Conservation (phyloP, 2,888 invertebrate species). For the Aphidoletes aphidimyza region DNA sequence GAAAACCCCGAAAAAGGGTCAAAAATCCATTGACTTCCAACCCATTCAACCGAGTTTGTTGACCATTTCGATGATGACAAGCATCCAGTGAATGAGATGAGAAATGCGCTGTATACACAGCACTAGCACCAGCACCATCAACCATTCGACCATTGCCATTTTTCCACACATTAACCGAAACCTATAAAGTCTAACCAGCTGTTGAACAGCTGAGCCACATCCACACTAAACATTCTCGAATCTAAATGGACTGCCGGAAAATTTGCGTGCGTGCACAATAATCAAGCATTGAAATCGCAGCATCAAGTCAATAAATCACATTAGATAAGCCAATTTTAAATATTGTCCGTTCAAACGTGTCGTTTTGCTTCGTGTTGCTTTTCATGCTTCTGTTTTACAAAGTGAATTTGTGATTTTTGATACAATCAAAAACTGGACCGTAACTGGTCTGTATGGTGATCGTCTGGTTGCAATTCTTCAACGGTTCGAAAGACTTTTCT, state of each 20-base stretch:
- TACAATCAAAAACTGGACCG: too few relatives aligned
- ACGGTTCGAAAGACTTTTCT: background rate
- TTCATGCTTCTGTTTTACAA: background rate
- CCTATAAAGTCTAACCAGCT: background rate
- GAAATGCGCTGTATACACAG: too few relatives aligned
- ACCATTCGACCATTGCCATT: background rate
- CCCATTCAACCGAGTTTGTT: too few relatives aligned
- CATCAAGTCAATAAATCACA: constrained; percentile 20
- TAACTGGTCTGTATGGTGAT: too few relatives aligned
- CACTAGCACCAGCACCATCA: too few relatives aligned
- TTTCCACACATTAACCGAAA: background rate
- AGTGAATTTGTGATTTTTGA: background rate
- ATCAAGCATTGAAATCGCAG: background rate
- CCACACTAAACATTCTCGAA: too few relatives aligned
- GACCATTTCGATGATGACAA: too few relatives aligned
- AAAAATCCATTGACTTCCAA: too few relatives aligned
- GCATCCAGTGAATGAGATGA: too few relatives aligned
- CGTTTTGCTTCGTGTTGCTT: too few relatives aligned
- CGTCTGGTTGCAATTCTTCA: background rate
- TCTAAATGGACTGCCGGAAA: too few relatives aligned
- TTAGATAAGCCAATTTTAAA: constrained; percentile 4
- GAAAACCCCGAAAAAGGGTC: background rate
- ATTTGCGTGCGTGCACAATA: constrained; percentile 36
- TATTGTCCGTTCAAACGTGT: background rate
- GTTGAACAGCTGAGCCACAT: constrained; percentile 8